Evolutionary conservation across 1,140 invertebrate genomes (phyloP).

Genomic region (Drosophila grimshawi): DNA sequence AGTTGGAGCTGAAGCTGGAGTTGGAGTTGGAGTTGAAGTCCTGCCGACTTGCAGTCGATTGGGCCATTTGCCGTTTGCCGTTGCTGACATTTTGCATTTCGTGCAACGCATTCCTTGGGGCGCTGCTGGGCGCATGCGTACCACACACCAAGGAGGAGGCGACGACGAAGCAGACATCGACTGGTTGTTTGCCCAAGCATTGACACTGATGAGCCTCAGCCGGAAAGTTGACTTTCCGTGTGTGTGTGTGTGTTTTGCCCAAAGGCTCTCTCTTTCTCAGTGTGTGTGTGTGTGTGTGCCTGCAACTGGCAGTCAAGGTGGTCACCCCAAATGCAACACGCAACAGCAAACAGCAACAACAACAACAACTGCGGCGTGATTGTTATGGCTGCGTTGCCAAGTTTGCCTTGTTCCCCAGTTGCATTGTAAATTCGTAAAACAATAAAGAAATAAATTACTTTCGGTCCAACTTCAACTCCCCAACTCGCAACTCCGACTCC

Average conservation of each 20-base stretch:
- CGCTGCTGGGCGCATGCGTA: conserved; percentile 80
- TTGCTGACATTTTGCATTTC: conserved; percentile 84
- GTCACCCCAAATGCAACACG: conserved; percentile 82
- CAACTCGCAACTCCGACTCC: conserved; percentile 6
- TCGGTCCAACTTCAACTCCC: conserved; percentile 59
- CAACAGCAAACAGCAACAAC: conserved; percentile 52
- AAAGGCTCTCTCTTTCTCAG: conserved; percentile 30
- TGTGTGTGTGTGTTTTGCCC: conserved; percentile 32
- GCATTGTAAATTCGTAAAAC: conserved; percentile 84
- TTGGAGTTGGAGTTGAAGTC: conserved; percentile 7
- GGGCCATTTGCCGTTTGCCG: conserved; percentile 47
- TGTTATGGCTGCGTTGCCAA: conserved; percentile 76
- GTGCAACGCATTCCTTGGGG: conserved; percentile 82
- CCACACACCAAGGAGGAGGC: conserved; percentile 77
- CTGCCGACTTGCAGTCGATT: conserved; percentile 57
- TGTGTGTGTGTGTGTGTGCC: conserved; percentile 12
- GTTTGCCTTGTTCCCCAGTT: conserved; percentile 73
- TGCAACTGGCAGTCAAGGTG: conserved; percentile 74
- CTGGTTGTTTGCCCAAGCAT: conserved; percentile 53
- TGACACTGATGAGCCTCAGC: conserved; percentile 78
- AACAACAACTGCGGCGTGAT: conserved; percentile 76
- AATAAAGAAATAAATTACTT: conserved; percentile 85
- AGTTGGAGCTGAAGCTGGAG: conserved; percentile 10
- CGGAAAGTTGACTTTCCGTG: not conserved
- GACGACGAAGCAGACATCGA: conserved; percentile 38